Evolutionary conservation across 2,113 vertebrate genomes (phyloP).

Genomic region (Scolopax mira): DNA sequence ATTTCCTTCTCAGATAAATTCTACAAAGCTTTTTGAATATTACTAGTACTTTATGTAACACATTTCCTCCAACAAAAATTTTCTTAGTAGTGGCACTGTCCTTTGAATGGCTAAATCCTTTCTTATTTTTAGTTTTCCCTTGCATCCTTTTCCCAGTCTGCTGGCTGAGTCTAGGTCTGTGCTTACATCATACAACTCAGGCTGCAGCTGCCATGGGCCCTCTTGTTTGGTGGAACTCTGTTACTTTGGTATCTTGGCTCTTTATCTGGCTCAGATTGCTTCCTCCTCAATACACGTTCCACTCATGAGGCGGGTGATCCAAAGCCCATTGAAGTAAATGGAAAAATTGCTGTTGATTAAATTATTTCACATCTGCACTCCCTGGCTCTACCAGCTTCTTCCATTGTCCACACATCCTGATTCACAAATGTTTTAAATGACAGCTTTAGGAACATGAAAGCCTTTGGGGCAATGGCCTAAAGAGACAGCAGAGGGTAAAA

Average conservation of each 20-base stretch:
- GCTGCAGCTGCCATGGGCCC: constrained; percentile 63
- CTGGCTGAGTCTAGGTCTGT: neutral
- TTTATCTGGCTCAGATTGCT: constrained; percentile 62
- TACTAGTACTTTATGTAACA: neutral
- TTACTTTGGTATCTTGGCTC: constrained; percentile 67
- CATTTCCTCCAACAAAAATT: neutral
- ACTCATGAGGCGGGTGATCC: constrained; percentile 58
- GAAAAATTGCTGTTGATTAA: constrained; percentile 65
- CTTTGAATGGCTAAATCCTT: neutral
- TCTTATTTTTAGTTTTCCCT: constrained; percentile 13
- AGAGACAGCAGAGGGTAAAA: constrained; percentile 62
- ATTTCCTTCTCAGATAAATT: neutral
- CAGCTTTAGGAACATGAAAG: constrained; percentile 66
- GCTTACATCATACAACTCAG: constrained; percentile 41
- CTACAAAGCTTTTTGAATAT: neutral
- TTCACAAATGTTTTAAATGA: constrained; percentile 68
- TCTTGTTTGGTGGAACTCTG: constrained; percentile 58
- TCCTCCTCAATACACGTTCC: constrained; percentile 61
- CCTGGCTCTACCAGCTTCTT: constrained; percentile 64
- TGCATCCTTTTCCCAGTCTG: neutral
- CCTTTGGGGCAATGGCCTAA: constrained; percentile 63
- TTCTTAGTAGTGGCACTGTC: neutral
- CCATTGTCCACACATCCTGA: constrained; percentile 66
- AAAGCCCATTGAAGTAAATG: constrained; percentile 69
- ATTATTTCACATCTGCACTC: constrained; percentile 68